phyloP scores from a whole-genome alignment of 1,140 invertebrate species.

The Phymorhynchus buccinoides region DNA sequence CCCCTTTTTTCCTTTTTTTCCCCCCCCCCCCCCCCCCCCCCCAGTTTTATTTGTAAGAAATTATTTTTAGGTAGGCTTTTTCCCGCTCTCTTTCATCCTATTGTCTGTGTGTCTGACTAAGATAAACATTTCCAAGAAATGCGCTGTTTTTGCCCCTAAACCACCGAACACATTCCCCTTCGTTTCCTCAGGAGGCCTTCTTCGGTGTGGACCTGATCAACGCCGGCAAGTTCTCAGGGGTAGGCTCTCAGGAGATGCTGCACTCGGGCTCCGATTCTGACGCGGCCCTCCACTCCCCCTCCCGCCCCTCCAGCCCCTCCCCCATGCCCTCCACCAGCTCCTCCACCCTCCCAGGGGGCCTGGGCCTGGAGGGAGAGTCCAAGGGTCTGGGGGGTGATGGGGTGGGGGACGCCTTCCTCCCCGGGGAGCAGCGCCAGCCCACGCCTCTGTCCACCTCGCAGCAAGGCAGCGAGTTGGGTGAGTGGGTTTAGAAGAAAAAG shows the following conservation, averaged over 20 bases:
- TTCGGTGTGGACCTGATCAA: slow-evolving; percentile 81
- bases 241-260: slow-evolving; percentile 51
- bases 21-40: no score
- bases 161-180: no score
- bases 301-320: slow-evolving; percentile 38
- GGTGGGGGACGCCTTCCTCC: slow-evolving; percentile 1
- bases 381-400: background rate
- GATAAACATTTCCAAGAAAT: no score
- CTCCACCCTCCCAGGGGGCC: background rate
- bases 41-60: no score
- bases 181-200: slow-evolving; percentile 70
- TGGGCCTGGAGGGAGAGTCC: background rate
- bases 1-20: no score
- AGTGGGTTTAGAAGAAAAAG: no score
- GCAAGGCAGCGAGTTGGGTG: slow-evolving; percentile 28
- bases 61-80: no score
- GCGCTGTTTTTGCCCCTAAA: no score
- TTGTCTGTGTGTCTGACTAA: no score
- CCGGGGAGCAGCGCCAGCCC: slow-evolving; percentile 29
- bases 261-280: slow-evolving; percentile 61
- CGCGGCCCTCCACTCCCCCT: slow-evolving; percentile 36
- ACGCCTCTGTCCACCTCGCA: slow-evolving; percentile 20
- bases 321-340: slow-evolving; percentile 11
- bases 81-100: no score
- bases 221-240: slow-evolving; percentile 68